These are phyloP conservation scores for Tethya wilhelma DNA, from an alignment of 37 sponge, comb jelly and placozoan genomes.

Conservation along the genomic window DNA sequence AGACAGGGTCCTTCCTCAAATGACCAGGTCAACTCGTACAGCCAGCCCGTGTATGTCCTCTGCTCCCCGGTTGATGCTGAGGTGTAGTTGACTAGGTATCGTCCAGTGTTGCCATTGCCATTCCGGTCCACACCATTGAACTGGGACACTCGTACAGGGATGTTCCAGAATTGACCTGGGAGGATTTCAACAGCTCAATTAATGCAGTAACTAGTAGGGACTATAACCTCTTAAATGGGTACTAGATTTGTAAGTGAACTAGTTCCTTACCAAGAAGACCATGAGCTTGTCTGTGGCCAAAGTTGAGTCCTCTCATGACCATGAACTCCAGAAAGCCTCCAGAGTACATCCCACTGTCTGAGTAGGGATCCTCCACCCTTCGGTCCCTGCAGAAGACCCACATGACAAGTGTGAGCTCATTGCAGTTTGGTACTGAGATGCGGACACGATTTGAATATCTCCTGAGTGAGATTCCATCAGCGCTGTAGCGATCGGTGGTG, in stretches of 20 bases:
- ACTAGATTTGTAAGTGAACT: neutral
- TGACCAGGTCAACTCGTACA: conserved; percentile 53
- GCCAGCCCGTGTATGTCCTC: conserved; percentile 45
- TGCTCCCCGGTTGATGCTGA: too few relatives aligned
- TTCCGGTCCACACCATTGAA: conserved; percentile 16
- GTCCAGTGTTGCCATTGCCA: neutral
- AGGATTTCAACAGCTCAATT: neutral
- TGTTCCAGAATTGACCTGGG: conserved; percentile 87
- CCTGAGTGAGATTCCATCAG: conserved; percentile 6
- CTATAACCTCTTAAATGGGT: neutral
- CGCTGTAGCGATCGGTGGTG: neutral
- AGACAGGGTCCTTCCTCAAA: conserved; percentile 32
- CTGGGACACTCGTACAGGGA: conserved; percentile 42
- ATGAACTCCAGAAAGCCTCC: conserved; percentile 66
- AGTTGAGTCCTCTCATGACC: conserved; percentile 63
- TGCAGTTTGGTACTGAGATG: conserved; percentile 78
- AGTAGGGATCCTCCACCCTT: conserved; percentile 1
- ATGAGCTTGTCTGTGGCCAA: conserved; percentile 64
- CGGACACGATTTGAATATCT: conserved; percentile 49
- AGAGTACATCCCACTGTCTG: neutral
- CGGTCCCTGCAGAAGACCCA: conserved; percentile 70
- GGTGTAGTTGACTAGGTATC: conserved; percentile 22
- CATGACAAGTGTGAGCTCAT: conserved; percentile 62
- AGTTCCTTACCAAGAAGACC: conserved; percentile 65
- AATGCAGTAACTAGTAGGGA: neutral